These are phyloP conservation scores for Montipora sp. DNA, from an alignment of 64 coral and sea anemone genomes.

Conservation along the genomic window DNA sequence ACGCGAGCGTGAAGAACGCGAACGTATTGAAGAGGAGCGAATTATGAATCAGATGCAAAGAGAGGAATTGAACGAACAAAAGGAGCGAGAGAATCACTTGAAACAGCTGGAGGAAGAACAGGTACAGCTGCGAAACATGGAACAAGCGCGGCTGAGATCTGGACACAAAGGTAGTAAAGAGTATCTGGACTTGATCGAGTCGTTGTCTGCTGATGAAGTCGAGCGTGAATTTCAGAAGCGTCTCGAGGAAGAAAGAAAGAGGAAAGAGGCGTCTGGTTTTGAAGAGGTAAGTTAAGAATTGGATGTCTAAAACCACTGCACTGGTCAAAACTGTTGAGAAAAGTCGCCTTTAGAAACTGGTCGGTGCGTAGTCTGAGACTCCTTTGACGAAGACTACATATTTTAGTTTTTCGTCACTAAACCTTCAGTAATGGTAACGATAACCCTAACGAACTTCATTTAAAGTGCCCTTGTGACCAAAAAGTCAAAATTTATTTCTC, in stretches of 20 bases:
- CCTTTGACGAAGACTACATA: no score
- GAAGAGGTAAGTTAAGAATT: background rate
- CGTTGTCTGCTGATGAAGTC: slow-evolving; percentile 80
- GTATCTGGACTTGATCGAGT: slow-evolving; percentile 79
- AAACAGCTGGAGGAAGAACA: slow-evolving; percentile 60
- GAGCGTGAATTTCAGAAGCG: slow-evolving; percentile 84
- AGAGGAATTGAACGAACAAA: slow-evolving; percentile 31
- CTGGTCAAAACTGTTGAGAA: background rate
- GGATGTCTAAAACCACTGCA: background rate
- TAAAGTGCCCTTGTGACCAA: no score
- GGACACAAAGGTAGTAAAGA: slow-evolving; percentile 63
- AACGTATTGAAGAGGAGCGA: slow-evolving; percentile 18
- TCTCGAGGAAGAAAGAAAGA: slow-evolving; percentile 67
- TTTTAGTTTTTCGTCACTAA: no score
- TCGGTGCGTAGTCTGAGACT: no score
- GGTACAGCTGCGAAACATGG: slow-evolving; percentile 6
- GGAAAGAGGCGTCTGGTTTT: slow-evolving; percentile 12
- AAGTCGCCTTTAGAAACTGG: no score
- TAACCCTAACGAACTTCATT: no score
- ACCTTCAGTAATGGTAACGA: no score
- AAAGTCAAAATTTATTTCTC: no score
- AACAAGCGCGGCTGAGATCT: slow-evolving; percentile 15
- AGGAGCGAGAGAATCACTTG: slow-evolving; percentile 19
- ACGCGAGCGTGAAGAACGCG: slow-evolving; percentile 27
- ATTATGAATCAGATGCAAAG: slow-evolving; percentile 47